These are phyloP conservation scores for Peromyscus aztecus DNA, from an alignment of 2,797 vertebrate genomes.

Conservation along the genomic window DNA sequence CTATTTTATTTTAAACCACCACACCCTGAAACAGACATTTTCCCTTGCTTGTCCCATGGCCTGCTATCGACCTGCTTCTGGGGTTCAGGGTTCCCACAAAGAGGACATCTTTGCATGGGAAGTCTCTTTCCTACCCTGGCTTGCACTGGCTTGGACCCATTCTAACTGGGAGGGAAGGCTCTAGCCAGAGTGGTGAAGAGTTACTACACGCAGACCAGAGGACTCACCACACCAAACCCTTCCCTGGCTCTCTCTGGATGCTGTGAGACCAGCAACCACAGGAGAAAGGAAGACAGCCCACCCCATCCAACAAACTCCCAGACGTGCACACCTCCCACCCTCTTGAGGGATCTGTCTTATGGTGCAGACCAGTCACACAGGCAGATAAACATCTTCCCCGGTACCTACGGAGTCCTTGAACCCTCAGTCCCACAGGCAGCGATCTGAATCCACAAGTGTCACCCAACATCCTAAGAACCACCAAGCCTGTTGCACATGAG, in stretches of 20 bases:
- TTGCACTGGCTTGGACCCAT: neutral
- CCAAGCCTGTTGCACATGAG: neutral
- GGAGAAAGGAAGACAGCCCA: neutral
- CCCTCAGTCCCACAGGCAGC: neutral
- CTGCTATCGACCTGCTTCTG: neutral
- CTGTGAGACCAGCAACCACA: neutral
- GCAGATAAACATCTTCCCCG: neutral
- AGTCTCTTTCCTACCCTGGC: neutral
- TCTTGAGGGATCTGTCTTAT: rapidly evolving
- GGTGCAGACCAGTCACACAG: neutral
- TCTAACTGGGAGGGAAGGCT: neutral
- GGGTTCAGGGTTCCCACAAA: neutral
- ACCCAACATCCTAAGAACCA: neutral
- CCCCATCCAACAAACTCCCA: neutral
- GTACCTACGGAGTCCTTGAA: neutral
- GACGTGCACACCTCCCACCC: neutral
- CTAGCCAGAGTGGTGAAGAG: neutral
- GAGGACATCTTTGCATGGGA: neutral
- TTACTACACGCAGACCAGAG: neutral
- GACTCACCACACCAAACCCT: neutral
- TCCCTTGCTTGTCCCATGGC: neutral
- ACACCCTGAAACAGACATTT: neutral
- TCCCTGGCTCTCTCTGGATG: neutral
- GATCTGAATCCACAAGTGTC: neutral
- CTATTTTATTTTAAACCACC: too few relatives aligned